Evolutionary conservation across 2,888 invertebrate genomes (phyloP), one percentile per base, ranked within the genome.

Genomic region (Nyleta sp.): DNA sequence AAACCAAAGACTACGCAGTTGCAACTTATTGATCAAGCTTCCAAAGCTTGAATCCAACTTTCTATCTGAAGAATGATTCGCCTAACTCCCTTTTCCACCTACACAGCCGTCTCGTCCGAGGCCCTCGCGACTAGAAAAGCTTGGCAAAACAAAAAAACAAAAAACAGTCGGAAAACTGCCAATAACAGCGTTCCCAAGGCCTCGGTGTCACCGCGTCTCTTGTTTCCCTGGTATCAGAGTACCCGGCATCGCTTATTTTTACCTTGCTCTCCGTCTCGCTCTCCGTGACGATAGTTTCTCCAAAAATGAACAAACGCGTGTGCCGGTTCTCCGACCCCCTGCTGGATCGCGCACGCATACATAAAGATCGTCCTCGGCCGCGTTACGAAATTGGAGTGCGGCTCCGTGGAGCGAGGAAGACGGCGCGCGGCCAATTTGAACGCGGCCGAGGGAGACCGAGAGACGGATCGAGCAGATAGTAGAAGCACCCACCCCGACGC

Each of bases 401-500:
- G 46, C 50, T 59, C 44, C 44, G 40, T 17, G 38, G 59, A 40
- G n/a, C 52, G 35, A 57, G 20, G 13, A 68, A 60, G 53, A 46
- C 42, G 71, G 79, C 22, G n/a, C 0, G 18, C n/a, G 44, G 13
- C 46, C 11, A 24, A n/a, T 6, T 6, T 68, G 28, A 28, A 8
- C 28, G 48, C 28, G 46, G 24, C 22, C 6, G 24, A 68, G 15
- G n/a, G 31, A 44, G 50, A 42, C 15, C 15, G 28, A 40, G 10
- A 33, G 38, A 64, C 59, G 65, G 65, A 44, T 33, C 50, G 65
- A 24, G 15, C 52, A 57, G 75, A 64, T 73, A 76, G 80, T 78
- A 67, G 76, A 55, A 80, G 80, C 84, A 84, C 83, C 85, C 85
- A 85, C 85, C 84, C 83, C 78, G 81, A 77, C 80, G 74, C 78